phyloP scores from a whole-genome alignment of 2,888 invertebrate species.

The Heliconius aoede region DNA sequence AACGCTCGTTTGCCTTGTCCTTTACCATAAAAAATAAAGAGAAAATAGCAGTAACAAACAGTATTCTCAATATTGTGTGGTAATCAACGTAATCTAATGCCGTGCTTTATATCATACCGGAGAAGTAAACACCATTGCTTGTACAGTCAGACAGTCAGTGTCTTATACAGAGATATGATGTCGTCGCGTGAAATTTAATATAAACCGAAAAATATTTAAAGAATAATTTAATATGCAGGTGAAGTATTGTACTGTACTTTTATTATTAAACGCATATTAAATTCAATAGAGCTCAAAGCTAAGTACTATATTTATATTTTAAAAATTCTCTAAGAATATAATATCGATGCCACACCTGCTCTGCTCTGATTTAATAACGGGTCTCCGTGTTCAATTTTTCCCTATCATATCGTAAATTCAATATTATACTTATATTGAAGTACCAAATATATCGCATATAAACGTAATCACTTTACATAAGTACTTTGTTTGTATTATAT shows the following conservation, averaged over 20 bases:
- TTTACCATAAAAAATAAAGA: too few species aligned
- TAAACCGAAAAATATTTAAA: not conserved
- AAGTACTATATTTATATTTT: conserved; percentile 41
- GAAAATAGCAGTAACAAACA: too few species aligned
- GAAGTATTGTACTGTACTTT: not conserved
- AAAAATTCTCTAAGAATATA: conserved; percentile 51
- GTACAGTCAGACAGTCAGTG: too few species aligned
- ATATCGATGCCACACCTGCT: conserved; percentile 71
- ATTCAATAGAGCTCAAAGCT: conserved; percentile 11
- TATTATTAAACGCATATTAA: conserved; percentile 10
- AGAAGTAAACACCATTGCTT: too few species aligned
- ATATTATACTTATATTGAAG: conserved; percentile 58
- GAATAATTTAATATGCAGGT: not conserved
- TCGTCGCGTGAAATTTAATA: too few species aligned
- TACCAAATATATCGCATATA: conserved; percentile 32
- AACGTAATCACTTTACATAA: too few species aligned
- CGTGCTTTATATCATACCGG: too few species aligned
- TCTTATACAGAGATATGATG: too few species aligned
- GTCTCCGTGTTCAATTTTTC: conserved; percentile 68
- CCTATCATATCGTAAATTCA: conserved; percentile 65
- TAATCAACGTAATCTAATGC: too few species aligned
- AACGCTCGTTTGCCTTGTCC: too few species aligned
- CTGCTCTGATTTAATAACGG: conserved; percentile 74
- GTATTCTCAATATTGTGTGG: too few species aligned
- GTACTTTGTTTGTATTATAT: not conserved